Evolutionary conservation across 2,797 vertebrate species (phyloP), one percentile per base, ranked within the genome.

Genomic region (Coregonus ussuriensis): DNA sequence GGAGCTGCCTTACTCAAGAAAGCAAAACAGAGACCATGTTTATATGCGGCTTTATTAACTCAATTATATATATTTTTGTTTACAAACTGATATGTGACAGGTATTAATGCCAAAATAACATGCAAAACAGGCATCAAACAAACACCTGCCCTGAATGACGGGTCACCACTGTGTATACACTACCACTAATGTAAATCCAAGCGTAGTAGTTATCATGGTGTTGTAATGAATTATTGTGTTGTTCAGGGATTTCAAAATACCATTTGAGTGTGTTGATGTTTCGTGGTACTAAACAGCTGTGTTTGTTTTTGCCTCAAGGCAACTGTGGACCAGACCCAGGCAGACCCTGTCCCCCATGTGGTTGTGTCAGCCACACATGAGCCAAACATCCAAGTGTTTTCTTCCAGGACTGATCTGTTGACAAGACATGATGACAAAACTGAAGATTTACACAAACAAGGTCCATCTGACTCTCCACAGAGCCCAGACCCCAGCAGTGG

Each of bases 281-380:
- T 72, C 65, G 62, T 78, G 77, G 51, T 69, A n/a, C 62, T 86
- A 71, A 82, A 59, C 31, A 62, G 67, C 0, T 74, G 56, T 84
- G 29, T 82, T 75, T 90, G 31, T 89, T 90, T 88, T 84, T 84
- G n/a, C 65, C 56, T 81, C 74, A 93, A 89, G 93, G 82, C 33
- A 75, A 77, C 84, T 77, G 82, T 87, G 54, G 85, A 85, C 76
- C 79, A 79, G 51, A 78, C 69, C 67, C 81, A 86, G 59, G 56
- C 62, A 18, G 74, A 77, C 29, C 75, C 81, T 54, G 79, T 71
- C 70, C 53, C 75, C 29, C 69, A 81, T 82, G 83, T 85, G 14
- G 47, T 77, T 79, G 51, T 75, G 3, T 18, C 53, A 31, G 31
- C 81, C 62, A 76, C 83, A 21, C 74, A 53, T 68, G 74, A 81